Base-by-base conservation (phyloP, 2,888 invertebrate species). In the Lepidonotus clava region DNA sequence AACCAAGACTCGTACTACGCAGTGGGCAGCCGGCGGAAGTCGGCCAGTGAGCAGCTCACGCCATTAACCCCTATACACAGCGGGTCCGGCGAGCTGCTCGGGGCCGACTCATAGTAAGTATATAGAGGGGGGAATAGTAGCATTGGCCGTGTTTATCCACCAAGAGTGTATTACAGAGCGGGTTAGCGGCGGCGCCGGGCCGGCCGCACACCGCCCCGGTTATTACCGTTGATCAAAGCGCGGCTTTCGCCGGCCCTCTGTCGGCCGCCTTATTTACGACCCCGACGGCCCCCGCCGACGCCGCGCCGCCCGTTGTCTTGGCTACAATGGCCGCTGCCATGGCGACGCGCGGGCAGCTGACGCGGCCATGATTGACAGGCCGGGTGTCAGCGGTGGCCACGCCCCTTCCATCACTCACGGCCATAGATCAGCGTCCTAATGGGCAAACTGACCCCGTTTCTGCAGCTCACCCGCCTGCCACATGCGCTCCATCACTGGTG, bases 331-430 rank as follows among this genome's bases (percentile, higher is more conserved):
- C 46, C 46, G 80, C 80, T 80, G 80, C 51, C 80, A 80, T 51
- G 41, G 80, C 46, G 80, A 41, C 80, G 51, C 80, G 80, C 80
- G 51, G 80, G 80, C 80, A 80, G 80, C 80, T 80, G 80, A 80
- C 80, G 80, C 80, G 80, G 41, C 46, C 28, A 80, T 80, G 80
- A 80, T 80, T 80, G 80, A 80, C 80, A 80, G 80, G 80, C 41
- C 11, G 46, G 46, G 51, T 80, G 80, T 80, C 80, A 80, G 80
- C 46, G 28, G 6, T 46, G 41, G 80, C 41, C 80, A 80, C 80
- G 80, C 80, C 80, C 80, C 46, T 51, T 80, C 80, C 80, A 80
- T 80, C 80, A 80, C 80, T 80, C 80, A 80, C 80, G 46, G 41
- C 34, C 28, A 34, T 80, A 80, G 51, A 80, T 80, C 80, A 80